A percentile compares a stretch with the other conserved stretches of the same genome.
phyloP scores from a whole-genome alignment of 2,113 vertebrate genomes.

The Rhegmatorhina hoffmannsi region DNA sequence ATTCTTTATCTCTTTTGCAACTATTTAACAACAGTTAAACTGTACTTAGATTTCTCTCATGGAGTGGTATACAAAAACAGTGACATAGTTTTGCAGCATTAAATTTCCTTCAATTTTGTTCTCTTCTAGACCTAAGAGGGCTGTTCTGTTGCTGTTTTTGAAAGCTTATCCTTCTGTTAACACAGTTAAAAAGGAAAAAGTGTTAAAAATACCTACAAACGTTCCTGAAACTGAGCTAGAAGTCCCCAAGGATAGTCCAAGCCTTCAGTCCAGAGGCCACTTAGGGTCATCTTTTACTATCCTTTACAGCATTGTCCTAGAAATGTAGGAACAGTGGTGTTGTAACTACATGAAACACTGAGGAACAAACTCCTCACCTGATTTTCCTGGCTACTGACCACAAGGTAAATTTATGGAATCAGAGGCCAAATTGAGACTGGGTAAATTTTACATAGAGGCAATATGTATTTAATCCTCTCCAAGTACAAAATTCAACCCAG shows the following conservation, averaged over 20 bases:
- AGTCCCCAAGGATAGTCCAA: neutral
- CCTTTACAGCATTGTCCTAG: neutral
- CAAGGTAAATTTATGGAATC: neutral
- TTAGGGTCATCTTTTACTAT: neutral
- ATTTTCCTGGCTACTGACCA: neutral
- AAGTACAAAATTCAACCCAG: neutral
- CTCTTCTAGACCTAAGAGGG: neutral
- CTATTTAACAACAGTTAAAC: neutral
- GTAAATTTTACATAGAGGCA: neutral
- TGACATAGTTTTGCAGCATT: neutral
- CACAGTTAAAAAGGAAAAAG: neutral
- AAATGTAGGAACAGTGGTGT: accelerated
- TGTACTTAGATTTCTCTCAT: neutral
- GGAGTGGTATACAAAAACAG: neutral
- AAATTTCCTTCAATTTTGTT: neutral
- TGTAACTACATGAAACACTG: too few relatives aligned
- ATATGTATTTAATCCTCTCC: neutral
- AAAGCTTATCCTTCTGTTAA: neutral
- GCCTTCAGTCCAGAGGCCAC: neutral
- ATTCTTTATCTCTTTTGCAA: neutral
- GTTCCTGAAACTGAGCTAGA: neutral
- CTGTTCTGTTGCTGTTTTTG: neutral
- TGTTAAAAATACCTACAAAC: neutral
- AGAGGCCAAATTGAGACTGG: neutral
- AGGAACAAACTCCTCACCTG: neutral